Percentiles rank a stretch among this genome's conserved stretches.
These are phyloP conservation scores for Pelodytes ibericus DNA, from an alignment of 2,797 vertebrate species.

Conservation along the genomic window DNA sequence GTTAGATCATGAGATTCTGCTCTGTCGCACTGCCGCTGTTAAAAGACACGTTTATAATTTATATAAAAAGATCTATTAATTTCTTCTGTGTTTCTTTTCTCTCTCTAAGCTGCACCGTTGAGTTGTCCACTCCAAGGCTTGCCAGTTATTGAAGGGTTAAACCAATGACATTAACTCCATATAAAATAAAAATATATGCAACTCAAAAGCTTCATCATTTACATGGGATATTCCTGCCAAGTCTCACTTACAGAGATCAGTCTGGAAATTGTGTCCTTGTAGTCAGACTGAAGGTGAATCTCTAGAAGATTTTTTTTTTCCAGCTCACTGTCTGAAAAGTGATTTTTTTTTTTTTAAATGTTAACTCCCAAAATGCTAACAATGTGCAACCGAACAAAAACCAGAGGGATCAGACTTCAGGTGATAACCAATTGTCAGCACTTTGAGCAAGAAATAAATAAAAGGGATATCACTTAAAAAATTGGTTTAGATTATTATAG, in stretches of 20 bases:
- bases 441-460: not conserved
- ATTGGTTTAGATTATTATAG: no score
- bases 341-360: slow-evolving; percentile 11
- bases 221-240: slow-evolving; percentile 51
- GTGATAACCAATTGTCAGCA: not conserved
- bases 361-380: not conserved
- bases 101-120: not conserved
- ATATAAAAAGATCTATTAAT: not conserved
- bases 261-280: slow-evolving; percentile 45
- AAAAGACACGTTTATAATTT: not conserved
- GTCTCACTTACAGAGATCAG: slow-evolving; percentile 49
- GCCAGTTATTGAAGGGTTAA: slow-evolving; percentile 33
- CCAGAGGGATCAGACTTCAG: not conserved
- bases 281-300: slow-evolving; percentile 48
- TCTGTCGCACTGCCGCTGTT: no score
- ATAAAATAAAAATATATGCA: slow-evolving; percentile 54
- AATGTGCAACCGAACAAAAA: not conserved
- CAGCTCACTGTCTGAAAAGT: slow-evolving; percentile 31
- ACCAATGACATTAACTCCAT: slow-evolving; percentile 42
- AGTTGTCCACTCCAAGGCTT: not conserved
- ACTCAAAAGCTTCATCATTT: slow-evolving; percentile 41
- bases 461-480: no score
- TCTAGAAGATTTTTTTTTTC: slow-evolving; percentile 15
- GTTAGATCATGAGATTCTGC: no score
- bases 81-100: not conserved